Percentiles rank a stretch among this genome's conserved stretches.
Evolutionary conservation across 1,140 invertebrate species (phyloP).

Genomic region (Drosophila elegans): DNA sequence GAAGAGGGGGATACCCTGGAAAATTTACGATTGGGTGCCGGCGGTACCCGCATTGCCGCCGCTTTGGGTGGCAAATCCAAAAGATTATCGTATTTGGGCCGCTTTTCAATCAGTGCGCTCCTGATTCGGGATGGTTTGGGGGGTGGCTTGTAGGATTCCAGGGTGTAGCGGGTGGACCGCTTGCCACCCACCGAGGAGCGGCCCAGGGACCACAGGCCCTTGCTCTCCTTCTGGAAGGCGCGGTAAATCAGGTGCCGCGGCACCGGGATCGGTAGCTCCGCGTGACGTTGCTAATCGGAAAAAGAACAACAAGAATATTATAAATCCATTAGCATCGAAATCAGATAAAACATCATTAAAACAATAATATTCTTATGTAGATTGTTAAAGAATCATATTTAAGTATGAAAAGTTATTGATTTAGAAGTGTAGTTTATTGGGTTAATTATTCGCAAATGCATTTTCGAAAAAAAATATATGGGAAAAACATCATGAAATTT

Average conservation of each 20-base stretch:
- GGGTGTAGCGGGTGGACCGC: constrained; percentile 25
- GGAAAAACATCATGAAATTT: too few relatives aligned
- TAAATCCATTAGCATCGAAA: too few relatives aligned
- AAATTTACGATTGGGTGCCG: constrained; percentile 1
- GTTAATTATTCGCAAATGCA: too few relatives aligned
- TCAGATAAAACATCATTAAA: too few relatives aligned
- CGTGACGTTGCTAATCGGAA: constrained; percentile 42
- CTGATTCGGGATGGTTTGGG: constrained; percentile 11
- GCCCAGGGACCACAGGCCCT: constrained; percentile 52
- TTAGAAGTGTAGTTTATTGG: too few relatives aligned
- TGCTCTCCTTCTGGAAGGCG: constrained; percentile 64
- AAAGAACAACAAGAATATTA: too few relatives aligned
- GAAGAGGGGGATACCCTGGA: constrained; percentile 11
- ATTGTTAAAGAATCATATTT: too few relatives aligned
- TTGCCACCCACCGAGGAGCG: constrained; percentile 13
- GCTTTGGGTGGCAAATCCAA: constrained; percentile 11
- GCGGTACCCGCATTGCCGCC: constrained; percentile 6
- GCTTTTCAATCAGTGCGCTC: constrained; percentile 8
- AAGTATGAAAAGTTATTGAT: too few relatives aligned
- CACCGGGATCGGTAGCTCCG: constrained; percentile 64
- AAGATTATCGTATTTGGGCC: constrained; percentile 60
- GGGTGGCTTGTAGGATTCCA: constrained; percentile 57
- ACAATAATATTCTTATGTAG: too few relatives aligned
- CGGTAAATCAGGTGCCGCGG: constrained; percentile 58
- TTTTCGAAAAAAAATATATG: too few relatives aligned